These are phyloP conservation scores for Phylloscopus trochilus DNA, from an alignment of 2,113 vertebrate species.

Conservation along the genomic window DNA sequence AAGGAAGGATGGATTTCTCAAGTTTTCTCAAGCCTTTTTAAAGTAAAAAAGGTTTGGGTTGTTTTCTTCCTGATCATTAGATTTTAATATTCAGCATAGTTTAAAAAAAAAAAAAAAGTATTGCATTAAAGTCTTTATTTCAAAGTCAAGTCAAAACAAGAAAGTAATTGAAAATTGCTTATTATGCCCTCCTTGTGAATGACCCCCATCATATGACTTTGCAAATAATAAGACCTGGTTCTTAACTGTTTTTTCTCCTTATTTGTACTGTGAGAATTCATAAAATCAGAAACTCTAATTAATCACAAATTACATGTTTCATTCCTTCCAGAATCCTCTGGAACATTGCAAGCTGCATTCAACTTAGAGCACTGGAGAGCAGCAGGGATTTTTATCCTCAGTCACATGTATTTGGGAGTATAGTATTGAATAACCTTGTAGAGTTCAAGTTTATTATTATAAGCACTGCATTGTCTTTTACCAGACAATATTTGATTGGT, in stretches of 20 bases:
- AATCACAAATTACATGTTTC: neutral
- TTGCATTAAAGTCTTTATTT: constrained; percentile 24
- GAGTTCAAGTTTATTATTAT: neutral
- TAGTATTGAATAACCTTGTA: neutral
- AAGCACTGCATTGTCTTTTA: neutral
- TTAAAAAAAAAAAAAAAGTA: neutral
- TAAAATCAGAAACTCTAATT: neutral
- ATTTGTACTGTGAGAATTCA: neutral
- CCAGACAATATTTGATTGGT: neutral
- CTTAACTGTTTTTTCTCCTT: neutral
- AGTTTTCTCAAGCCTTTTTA: neutral
- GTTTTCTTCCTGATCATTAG: neutral
- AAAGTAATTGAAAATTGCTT: constrained; percentile 64
- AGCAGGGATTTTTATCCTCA: neutral
- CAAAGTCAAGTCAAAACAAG: constrained; percentile 49
- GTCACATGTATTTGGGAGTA: neutral
- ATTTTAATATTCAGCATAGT: constrained; percentile 7
- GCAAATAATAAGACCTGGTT: neutral
- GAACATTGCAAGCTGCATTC: neutral
- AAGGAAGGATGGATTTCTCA: no score
- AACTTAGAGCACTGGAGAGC: neutral
- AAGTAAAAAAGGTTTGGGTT: neutral
- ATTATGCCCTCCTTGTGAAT: neutral
- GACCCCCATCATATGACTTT: neutral
- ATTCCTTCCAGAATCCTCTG: neutral